These are phyloP conservation scores for Ernsta delagoae DNA, from an alignment of 2,888 invertebrate genomes.

Conservation along the genomic window DNA sequence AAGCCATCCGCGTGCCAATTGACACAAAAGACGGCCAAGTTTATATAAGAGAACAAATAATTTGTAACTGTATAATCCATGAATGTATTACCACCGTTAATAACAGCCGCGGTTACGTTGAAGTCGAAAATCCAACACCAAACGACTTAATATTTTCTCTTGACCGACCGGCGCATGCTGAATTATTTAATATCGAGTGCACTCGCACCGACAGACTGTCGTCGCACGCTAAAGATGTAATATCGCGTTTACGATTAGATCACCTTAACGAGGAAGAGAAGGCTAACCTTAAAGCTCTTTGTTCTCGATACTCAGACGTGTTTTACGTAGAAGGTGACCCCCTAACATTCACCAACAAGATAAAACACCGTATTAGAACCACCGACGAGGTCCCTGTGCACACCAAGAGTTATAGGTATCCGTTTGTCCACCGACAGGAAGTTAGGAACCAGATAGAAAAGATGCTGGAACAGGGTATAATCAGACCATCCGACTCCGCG, in stretches of 20 bases:
- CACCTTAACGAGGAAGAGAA: slow-evolving; percentile 13
- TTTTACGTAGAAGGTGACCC: slow-evolving; percentile 32
- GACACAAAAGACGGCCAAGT: slow-evolving; percentile 41
- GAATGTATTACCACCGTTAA: slow-evolving; percentile 35
- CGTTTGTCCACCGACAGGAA: slow-evolving; percentile 35
- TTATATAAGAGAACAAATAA: slow-evolving; percentile 31
- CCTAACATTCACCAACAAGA: slow-evolving; percentile 28
- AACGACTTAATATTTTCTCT: slow-evolving; percentile 40
- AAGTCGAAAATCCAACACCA: slow-evolving; percentile 36
- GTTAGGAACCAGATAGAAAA: slow-evolving; percentile 36
- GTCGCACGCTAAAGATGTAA: slow-evolving; percentile 6
- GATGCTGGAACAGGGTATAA: slow-evolving; percentile 39
- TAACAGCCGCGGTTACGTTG: slow-evolving; percentile 35
- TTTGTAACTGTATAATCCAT: slow-evolving; percentile 35
- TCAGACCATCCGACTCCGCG: slow-evolving; percentile 38
- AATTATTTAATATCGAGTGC: slow-evolving; percentile 36
- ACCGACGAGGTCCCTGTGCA: slow-evolving; percentile 37
- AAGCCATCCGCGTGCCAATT: slow-evolving; percentile 41
- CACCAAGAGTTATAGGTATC: slow-evolving; percentile 39
- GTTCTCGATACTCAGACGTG: slow-evolving; percentile 27
- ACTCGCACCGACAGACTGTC: slow-evolving; percentile 15
- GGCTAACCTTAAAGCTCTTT: slow-evolving; percentile 10
- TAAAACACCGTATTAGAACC: slow-evolving; percentile 34
- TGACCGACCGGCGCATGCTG: slow-evolving; percentile 35
- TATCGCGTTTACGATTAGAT: slow-evolving; percentile 18